Conservation (phyloP, 2,113 vertebrate genomes). For the Thamnophis sirtalis region DNA sequence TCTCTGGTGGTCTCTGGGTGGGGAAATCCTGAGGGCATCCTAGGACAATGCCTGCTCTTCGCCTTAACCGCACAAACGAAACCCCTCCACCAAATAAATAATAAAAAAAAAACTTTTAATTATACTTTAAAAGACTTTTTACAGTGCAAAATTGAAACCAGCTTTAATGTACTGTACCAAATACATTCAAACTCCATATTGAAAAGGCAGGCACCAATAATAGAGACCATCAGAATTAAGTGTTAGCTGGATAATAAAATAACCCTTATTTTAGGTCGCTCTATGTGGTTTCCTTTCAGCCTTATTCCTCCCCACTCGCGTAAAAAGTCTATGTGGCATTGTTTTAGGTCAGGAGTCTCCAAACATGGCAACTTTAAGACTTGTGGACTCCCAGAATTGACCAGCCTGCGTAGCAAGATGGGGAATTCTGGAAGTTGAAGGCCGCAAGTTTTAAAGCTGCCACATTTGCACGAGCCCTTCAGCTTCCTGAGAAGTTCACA, state of each 20-base stretch:
- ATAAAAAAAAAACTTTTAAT: conserved; percentile 60
- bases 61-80: not conserved
- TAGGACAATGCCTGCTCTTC: not conserved
- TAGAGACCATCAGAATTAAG: not conserved
- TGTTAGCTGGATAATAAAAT: not conserved
- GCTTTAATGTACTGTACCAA: conserved; percentile 31
- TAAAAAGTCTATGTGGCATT: not conserved
- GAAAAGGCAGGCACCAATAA: conserved; percentile 6
- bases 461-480: not conserved
- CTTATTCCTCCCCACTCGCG: not conserved
- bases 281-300: not conserved
- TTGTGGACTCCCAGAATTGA: not conserved
- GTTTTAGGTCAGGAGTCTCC: not conserved
- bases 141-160: conserved; percentile 49
- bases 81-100: conserved; percentile 15
- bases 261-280: too few relatives aligned
- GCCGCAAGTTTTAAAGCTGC: not conserved
- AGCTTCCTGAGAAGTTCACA: not conserved
- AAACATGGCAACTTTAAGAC: not conserved
- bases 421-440: not conserved
- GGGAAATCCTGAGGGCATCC: not conserved
- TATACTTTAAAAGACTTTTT: conserved; percentile 39
- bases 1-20: not conserved
- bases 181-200: conserved; percentile 28
- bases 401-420: not conserved